Evolutionary conservation across 2,797 vertebrate genomes (phyloP).

Genomic region (Myioborus miniatus): DNA sequence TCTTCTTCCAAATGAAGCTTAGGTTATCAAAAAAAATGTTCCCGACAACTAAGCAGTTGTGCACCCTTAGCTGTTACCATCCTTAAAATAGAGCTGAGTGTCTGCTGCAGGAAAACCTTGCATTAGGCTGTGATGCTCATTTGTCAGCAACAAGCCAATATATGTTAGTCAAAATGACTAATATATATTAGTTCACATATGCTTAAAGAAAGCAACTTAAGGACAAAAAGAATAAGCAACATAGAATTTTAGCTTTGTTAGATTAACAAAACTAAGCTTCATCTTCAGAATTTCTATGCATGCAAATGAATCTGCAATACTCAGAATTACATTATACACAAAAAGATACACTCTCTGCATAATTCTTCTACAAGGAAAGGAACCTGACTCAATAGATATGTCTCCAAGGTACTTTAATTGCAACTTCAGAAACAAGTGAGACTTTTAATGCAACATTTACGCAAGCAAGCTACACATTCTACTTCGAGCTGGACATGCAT

Average conservation of each 20-base stretch:
- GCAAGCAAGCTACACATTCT: conserved; percentile 59
- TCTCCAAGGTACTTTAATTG: not conserved
- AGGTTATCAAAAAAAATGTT: not conserved
- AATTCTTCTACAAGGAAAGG: not conserved
- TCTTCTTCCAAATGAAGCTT: not conserved
- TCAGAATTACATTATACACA: not conserved
- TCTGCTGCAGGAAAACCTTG: not conserved
- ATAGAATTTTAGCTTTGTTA: conserved; percentile 1
- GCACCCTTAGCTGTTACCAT: not conserved
- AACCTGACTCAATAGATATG: not conserved
- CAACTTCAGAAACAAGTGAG: conserved; percentile 38
- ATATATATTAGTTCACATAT: not conserved
- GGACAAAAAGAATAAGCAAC: not conserved
- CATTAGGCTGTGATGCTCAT: not conserved
- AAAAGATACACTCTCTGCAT: not conserved
- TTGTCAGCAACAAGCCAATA: not conserved
- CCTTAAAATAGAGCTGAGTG: not conserved
- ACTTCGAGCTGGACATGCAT: conserved; percentile 32
- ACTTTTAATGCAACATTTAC: conserved; percentile 51
- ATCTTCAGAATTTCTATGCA: not conserved
- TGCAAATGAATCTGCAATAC: not conserved
- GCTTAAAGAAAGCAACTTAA: conserved; percentile 23
- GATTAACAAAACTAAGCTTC: not conserved
- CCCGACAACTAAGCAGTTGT: not conserved
- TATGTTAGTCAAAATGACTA: conserved; percentile 16